Evolutionary conservation across 2,888 invertebrate species (phyloP).

Genomic region (Capitulum mitella): DNA sequence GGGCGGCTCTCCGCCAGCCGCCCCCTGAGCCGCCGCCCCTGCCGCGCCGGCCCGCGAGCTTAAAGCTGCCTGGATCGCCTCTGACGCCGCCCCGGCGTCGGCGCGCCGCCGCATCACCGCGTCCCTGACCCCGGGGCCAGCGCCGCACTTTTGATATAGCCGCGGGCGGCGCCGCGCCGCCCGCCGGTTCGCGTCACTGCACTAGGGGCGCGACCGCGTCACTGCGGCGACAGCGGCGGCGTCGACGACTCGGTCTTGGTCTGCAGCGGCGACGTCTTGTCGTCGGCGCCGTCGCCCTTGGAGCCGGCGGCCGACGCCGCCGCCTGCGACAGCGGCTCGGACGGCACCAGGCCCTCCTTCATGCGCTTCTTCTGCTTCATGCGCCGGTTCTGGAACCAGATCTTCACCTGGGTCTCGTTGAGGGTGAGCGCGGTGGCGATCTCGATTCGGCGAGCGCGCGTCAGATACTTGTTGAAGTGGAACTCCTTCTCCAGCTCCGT

Average conservation of each 20-base stretch:
- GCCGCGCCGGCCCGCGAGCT: neutral
- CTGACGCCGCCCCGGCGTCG: neutral
- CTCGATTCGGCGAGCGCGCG: constrained; percentile 91
- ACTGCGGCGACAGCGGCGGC: constrained; percentile 13
- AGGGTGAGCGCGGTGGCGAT: constrained; percentile 92
- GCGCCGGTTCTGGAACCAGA: constrained; percentile 97
- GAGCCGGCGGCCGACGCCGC: constrained; percentile 38
- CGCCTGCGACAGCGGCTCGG: constrained; percentile 48
- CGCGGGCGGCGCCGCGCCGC: neutral
- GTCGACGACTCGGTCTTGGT: constrained; percentile 17
- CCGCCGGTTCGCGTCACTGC: neutral
- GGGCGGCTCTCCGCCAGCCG: too few relatives aligned
- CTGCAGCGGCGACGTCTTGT: neutral
- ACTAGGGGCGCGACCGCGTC: neutral
- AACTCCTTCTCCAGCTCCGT: constrained; percentile 99
- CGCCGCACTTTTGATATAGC: neutral
- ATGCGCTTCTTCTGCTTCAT: constrained; percentile 98
- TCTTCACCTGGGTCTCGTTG: constrained; percentile 95
- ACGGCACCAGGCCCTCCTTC: constrained; percentile 77
- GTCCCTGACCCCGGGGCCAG: neutral
- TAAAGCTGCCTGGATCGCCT: constrained; percentile 10
- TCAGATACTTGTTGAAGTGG: constrained; percentile 98
- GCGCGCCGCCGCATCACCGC: neutral
- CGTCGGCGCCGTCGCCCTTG: neutral
- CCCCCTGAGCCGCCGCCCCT: neutral